phyloP scores from a whole-genome alignment of 92 coral and sea anemone species.

The Epizoanthus ramosus region DNA sequence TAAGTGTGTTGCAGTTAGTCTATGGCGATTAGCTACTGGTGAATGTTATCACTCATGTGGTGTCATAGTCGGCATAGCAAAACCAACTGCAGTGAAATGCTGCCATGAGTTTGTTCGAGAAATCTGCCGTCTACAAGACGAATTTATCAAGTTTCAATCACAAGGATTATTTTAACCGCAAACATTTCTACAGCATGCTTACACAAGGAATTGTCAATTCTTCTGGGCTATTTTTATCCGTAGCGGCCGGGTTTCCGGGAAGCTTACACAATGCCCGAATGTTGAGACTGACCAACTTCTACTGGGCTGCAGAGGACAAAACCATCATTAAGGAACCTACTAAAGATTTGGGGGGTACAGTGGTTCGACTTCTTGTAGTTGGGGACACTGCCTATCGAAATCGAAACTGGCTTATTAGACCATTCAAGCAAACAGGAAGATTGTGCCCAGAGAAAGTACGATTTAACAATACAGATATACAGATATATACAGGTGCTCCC shows the following conservation, averaged over 20 bases:
- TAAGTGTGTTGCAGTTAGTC: slow-evolving; percentile 56
- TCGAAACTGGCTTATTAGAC: no score
- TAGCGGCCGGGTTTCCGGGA: slow-evolving; percentile 52
- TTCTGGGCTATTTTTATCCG: slow-evolving; percentile 52
- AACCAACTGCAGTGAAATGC: slow-evolving; percentile 41
- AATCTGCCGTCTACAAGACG: slow-evolving; percentile 39
- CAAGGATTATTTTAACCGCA: slow-evolving; percentile 52
- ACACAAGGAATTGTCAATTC: slow-evolving; percentile 53
- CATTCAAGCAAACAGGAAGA: slow-evolving; percentile 53
- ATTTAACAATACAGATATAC: slow-evolving; percentile 54
- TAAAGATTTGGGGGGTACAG: slow-evolving; percentile 38
- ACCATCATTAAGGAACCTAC: slow-evolving; percentile 43
- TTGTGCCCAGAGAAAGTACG: slow-evolving; percentile 47
- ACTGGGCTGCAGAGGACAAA: slow-evolving; percentile 51
- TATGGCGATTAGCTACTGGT: slow-evolving; percentile 59
- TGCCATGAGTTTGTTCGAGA: slow-evolving; percentile 44
- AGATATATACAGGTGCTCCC: no score
- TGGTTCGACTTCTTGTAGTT: slow-evolving; percentile 47
- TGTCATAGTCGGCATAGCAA: slow-evolving; percentile 34
- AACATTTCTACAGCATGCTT: slow-evolving; percentile 49
- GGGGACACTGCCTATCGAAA: no score
- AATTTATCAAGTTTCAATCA: slow-evolving; percentile 57
- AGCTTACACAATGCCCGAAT: slow-evolving; percentile 51
- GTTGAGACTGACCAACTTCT: slow-evolving; percentile 47
- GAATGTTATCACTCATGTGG: slow-evolving; percentile 52